A percentile compares a stretch with the other conserved stretches of the same genome.
Evolutionary conservation across 2,797 vertebrate species (phyloP).

Genomic region (Momotus momota): DNA sequence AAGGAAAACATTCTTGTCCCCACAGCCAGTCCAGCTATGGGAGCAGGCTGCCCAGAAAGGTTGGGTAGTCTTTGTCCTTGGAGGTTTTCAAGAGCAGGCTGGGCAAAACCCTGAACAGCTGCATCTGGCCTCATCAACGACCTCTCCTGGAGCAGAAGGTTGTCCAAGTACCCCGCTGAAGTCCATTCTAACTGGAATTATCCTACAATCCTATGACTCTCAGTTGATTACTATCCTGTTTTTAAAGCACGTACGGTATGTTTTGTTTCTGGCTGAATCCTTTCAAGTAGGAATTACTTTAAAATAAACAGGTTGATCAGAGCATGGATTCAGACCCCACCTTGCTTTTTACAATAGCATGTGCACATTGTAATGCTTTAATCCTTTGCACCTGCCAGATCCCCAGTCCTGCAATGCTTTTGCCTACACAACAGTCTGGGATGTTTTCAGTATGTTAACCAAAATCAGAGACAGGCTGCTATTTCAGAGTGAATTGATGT

Average conservation of each 20-base stretch:
- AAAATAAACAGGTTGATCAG: background rate
- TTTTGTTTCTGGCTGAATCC: background rate
- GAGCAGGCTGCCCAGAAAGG: background rate
- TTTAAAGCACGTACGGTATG: background rate
- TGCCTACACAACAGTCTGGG: background rate
- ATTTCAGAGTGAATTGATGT: background rate
- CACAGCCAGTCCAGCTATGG: background rate
- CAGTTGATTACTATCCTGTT: background rate
- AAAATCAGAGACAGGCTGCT: background rate
- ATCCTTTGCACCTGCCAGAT: background rate
- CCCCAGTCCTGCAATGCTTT: background rate
- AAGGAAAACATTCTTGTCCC: background rate
- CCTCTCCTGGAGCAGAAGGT: rapidly evolving
- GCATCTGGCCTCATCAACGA: background rate
- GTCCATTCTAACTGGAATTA: background rate
- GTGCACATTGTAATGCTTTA: background rate
- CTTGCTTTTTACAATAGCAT: background rate
- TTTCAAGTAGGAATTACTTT: background rate
- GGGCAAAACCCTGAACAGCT: background rate
- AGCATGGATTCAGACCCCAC: background rate
- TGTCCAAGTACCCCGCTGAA: background rate
- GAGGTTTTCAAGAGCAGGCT: background rate
- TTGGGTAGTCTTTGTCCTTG: background rate
- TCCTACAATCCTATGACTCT: background rate
- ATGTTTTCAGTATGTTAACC: background rate